Conservation (phyloP, 2,797 vertebrate genomes). For the Chiroxiphia lanceolata region DNA sequence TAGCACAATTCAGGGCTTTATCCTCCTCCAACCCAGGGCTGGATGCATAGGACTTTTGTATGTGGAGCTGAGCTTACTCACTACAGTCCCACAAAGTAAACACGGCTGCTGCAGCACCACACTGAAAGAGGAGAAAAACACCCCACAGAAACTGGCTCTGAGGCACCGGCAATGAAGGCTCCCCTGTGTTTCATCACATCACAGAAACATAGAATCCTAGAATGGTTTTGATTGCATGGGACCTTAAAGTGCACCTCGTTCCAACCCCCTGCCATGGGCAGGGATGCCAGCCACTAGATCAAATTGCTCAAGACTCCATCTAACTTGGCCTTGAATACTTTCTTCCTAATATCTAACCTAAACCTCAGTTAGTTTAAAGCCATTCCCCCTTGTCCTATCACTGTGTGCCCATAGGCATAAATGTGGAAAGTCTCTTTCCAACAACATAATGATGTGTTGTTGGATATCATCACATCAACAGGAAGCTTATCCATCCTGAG, state of each 20-base stretch:
- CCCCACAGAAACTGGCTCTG: background rate
- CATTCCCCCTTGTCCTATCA: background rate
- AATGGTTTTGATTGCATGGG: background rate
- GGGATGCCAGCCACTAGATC: background rate
- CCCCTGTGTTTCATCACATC: background rate
- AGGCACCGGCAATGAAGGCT: background rate
- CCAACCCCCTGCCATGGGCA: background rate
- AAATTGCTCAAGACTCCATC: background rate
- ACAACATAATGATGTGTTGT: background rate
- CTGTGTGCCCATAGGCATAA: background rate
- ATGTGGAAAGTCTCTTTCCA: background rate
- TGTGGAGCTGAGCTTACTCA: background rate
- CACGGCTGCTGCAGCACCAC: rapidly evolving
- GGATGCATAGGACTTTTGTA: background rate
- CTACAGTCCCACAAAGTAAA: background rate
- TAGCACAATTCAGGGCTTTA: constrained; percentile 3
- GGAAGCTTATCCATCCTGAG: background rate
- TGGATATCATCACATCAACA: background rate
- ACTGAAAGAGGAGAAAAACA: background rate
- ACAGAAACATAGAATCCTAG: background rate
- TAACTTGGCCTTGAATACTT: background rate
- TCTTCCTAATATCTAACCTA: background rate
- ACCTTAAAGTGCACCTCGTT: background rate
- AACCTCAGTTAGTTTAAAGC: background rate
- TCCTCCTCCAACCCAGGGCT: background rate